These are phyloP conservation scores for Eristalis arbustorum DNA, from an alignment of 2,888 invertebrate genomes.

Conservation along the genomic window DNA sequence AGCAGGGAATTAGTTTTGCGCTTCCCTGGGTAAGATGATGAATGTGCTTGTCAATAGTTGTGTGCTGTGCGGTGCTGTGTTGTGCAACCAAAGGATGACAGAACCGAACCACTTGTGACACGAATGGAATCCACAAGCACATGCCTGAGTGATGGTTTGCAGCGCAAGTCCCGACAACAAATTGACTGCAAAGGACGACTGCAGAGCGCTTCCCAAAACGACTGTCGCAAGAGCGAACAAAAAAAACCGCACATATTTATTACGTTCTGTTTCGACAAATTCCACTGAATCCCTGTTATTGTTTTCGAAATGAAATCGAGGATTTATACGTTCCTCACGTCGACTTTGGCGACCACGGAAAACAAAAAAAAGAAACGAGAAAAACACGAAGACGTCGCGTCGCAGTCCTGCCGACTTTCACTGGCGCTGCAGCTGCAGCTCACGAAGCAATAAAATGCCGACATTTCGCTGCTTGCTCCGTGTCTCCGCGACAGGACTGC, in stretches of 20 bases:
- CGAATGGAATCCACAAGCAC: neutral
- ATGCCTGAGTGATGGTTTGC: neutral
- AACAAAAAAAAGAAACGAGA: neutral
- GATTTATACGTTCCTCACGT: slow-evolving; percentile 34
- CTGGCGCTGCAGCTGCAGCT: slow-evolving; percentile 22
- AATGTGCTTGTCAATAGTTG: slow-evolving; percentile 29
- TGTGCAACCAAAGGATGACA: neutral
- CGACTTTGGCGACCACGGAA: neutral
- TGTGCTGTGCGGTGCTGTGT: neutral
- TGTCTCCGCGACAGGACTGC: neutral
- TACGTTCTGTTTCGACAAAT: slow-evolving; percentile 31
- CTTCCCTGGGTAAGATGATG: slow-evolving; percentile 23
- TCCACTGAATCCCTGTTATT: slow-evolving; percentile 29
- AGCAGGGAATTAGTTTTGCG: slow-evolving; percentile 24
- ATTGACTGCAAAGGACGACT: neutral
- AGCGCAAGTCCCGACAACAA: neutral
- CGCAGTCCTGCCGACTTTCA: slow-evolving; percentile 32
- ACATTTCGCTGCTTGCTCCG: neutral
- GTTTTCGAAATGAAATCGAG: slow-evolving; percentile 44
- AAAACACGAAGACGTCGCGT: neutral
- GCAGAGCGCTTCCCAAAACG: neutral
- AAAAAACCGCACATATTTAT: slow-evolving; percentile 20
- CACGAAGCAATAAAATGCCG: slow-evolving; percentile 44
- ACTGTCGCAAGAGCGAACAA: neutral
- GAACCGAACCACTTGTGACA: neutral